Evolutionary conservation across 2,113 vertebrate species (phyloP), one percentile per base, ranked within the genome.

Genomic region (Proteles cristata): DNA sequence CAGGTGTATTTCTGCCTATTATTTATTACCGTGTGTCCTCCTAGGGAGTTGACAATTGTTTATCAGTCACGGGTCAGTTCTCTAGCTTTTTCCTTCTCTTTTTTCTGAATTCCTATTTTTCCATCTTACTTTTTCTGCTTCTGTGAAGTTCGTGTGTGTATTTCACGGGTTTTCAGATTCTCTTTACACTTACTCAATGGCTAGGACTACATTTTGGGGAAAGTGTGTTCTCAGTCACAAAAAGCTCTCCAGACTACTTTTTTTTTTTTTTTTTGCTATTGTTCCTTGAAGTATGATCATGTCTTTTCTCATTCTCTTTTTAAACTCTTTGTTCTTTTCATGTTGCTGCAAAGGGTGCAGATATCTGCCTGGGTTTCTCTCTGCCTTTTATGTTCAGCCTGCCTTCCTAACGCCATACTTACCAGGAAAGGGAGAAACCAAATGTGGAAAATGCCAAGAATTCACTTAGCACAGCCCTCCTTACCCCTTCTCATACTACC

Each of bases 1-100:
- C 53, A 96, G 88, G 76, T 93, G 5, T 93, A 76, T 94, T 96
- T 97, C 76, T 97, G 45, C 66, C 89, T 94, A 66, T 83, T 97
- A 97, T 97, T 97, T 97, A 96, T 92, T 90, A 45, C 7, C 84
- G 16, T 76, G 33, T 91, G 76, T 88, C 76, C 23, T 88, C 33
- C 19, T 35, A 91, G 76, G 66, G 35, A 88, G 66, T 63, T 96
- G 83, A 95, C 95, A 97, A 82, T 92, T 94, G 69, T 97, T 97
- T 96, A 93, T 96, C 96, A 96, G 88, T 90, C 55, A 88, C 80
- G 93, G 84, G 81, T 94, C 91, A 81, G 14, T 88, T 93, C 71
- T 90, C 61, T 17, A 71, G n/a, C 82, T 80, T 90, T 87, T 93
- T 61, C 48, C 43, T 97, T 63, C 28, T 65, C 86, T 82, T 86